phyloP scores from a whole-genome alignment of 1,140 invertebrate species.

The Heliconius hermathena region DNA sequence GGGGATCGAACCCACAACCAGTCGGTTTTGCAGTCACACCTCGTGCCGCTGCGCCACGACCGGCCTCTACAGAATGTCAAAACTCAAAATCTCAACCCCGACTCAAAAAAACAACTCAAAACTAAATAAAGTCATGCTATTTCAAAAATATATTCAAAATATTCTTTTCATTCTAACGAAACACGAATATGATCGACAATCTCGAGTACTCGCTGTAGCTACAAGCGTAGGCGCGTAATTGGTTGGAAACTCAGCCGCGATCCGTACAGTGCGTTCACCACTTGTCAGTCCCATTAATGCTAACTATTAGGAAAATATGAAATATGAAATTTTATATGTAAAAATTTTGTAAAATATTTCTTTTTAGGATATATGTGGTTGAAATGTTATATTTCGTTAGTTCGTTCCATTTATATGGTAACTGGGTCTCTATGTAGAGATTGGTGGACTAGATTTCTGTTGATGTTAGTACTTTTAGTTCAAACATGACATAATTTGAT shows the following conservation, averaged over 20 bases:
- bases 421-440: constrained; percentile 8
- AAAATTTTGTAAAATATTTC: constrained; percentile 1
- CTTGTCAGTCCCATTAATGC: constrained; percentile 20
- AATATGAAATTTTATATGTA: constrained; percentile 15
- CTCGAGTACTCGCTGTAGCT: constrained; percentile 23
- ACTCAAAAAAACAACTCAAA: background rate
- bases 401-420: background rate
- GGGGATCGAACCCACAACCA: too few species aligned
- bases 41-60: too few species aligned
- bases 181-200: constrained; percentile 10
- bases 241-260: constrained; percentile 46
- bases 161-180: constrained; percentile 9
- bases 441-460: background rate
- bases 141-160: constrained; percentile 3
- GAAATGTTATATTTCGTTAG: background rate
- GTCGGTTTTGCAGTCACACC: too few species aligned
- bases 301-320: constrained; percentile 30
- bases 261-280: constrained; percentile 13
- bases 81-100: too few species aligned
- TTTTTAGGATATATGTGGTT: background rate
- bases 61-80: too few species aligned
- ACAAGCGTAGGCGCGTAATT: constrained; percentile 45
- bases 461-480: background rate
- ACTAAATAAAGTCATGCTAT: too few species aligned
- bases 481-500: too few species aligned